Conservation (phyloP, 2,888 invertebrate species). For the Dolichopus griseipennis region DNA sequence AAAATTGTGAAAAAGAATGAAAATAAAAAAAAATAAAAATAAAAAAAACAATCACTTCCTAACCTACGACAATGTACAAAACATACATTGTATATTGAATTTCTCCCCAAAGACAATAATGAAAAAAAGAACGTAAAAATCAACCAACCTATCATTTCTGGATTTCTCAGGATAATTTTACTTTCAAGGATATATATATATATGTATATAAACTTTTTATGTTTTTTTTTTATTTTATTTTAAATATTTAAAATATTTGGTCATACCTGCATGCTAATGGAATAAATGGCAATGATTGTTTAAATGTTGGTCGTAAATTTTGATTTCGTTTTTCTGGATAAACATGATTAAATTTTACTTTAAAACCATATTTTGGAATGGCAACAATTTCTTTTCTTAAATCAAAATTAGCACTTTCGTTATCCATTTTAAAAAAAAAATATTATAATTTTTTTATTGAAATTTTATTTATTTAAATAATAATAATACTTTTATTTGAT, state of each 20-base stretch:
- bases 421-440: constrained; percentile 26
- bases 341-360: constrained; percentile 63
- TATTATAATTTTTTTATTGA: neutral
- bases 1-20: too few relatives aligned
- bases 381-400: constrained; percentile 35
- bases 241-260: neutral
- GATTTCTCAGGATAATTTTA: too few relatives aligned
- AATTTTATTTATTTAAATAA: neutral
- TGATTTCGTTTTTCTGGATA: constrained; percentile 67
- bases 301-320: constrained; percentile 53
- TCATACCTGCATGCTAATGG: constrained; percentile 62
- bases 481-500: neutral
- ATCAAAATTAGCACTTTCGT: constrained; percentile 36
- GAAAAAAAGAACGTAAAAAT: too few relatives aligned
- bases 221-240: too few relatives aligned
- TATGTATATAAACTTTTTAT: too few relatives aligned
- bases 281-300: constrained; percentile 61
- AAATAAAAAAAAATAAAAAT: too few relatives aligned
- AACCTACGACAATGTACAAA: too few relatives aligned
- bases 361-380: constrained; percentile 60
- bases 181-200: too few relatives aligned
- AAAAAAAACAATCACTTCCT: too few relatives aligned
- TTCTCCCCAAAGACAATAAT: too few relatives aligned
- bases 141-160: too few relatives aligned
- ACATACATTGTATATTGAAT: too few relatives aligned